Conservation (phyloP, 2,113 vertebrate species). For the Lichenostomus cassidix region DNA sequence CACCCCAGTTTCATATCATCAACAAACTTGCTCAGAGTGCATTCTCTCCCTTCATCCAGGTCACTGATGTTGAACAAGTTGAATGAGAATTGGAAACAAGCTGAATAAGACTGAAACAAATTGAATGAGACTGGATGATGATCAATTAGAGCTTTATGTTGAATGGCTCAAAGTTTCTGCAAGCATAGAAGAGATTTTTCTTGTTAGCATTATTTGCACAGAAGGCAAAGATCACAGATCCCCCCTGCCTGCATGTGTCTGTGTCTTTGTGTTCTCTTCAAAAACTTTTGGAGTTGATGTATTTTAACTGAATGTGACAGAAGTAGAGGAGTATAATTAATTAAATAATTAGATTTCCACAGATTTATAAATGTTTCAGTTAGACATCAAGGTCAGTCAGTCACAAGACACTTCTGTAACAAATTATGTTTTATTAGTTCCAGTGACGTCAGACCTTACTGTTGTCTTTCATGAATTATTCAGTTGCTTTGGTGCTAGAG, state of each 20-base stretch:
- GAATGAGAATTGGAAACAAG: background rate
- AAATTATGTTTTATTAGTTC: slow-evolving; percentile 22
- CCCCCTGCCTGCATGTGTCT: background rate
- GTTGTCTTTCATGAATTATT: background rate
- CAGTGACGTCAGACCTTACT: background rate
- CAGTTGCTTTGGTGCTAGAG: background rate
- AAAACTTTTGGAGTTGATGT: background rate
- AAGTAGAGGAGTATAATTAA: slow-evolving; percentile 3
- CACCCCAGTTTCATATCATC: too few species aligned
- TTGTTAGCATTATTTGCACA: background rate
- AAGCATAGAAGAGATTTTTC: background rate
- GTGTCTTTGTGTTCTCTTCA: background rate
- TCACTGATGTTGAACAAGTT: background rate
- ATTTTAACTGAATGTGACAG: background rate
- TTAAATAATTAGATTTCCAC: slow-evolving; percentile 50
- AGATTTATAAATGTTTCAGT: background rate
- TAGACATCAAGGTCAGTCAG: slow-evolving; percentile 17
- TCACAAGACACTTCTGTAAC: background rate
- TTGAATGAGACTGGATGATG: background rate
- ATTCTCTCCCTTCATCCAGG: background rate
- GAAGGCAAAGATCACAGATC: background rate
- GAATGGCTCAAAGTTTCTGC: background rate
- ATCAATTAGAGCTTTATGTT: background rate
- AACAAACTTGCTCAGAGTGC: background rate
- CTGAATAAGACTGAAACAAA: background rate